Conservation (phyloP, 2,113 vertebrate species). For the Bufo bufo region DNA sequence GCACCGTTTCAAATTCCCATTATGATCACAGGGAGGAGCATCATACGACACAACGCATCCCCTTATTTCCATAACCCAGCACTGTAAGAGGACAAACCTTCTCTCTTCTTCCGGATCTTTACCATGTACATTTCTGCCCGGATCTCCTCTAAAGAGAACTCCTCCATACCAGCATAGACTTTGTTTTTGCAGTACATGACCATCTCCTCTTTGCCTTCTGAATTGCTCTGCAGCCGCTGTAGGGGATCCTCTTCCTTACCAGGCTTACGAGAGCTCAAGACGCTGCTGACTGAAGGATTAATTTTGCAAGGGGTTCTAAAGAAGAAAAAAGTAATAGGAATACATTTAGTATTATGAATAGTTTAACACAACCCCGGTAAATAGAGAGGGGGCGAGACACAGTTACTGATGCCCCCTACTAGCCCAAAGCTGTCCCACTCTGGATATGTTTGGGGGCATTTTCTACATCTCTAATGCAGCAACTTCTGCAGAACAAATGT, state of each 20-base stretch:
- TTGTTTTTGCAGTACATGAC: slow-evolving; percentile 94
- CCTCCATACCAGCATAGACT: slow-evolving; percentile 85
- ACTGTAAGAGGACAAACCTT: slow-evolving; percentile 64
- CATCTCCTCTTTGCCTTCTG: slow-evolving; percentile 75
- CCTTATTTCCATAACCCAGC: background rate
- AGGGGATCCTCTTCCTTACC: slow-evolving; percentile 82
- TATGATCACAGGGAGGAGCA: background rate
- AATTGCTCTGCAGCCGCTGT: slow-evolving; percentile 81
- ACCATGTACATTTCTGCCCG: slow-evolving; percentile 86
- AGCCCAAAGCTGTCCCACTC: too few relatives aligned
- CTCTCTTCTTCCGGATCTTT: slow-evolving; percentile 71
- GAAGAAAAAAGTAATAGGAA: background rate
- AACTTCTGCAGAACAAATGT: too few relatives aligned
- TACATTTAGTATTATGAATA: background rate
- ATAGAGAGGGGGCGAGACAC: too few relatives aligned
- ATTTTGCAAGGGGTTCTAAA: slow-evolving; percentile 95
- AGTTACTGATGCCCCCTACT: too few relatives aligned
- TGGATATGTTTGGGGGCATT: too few relatives aligned
- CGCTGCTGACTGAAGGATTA: slow-evolving; percentile 83
- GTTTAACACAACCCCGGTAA: too few relatives aligned
- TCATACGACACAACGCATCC: background rate
- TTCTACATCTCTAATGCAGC: too few relatives aligned
- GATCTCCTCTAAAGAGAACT: slow-evolving; percentile 95
- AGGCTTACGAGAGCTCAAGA: slow-evolving; percentile 86
- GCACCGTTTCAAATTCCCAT: background rate